phyloP scores from a whole-genome alignment of 1,140 invertebrate species.

The Thalassaphorura encarpata region DNA sequence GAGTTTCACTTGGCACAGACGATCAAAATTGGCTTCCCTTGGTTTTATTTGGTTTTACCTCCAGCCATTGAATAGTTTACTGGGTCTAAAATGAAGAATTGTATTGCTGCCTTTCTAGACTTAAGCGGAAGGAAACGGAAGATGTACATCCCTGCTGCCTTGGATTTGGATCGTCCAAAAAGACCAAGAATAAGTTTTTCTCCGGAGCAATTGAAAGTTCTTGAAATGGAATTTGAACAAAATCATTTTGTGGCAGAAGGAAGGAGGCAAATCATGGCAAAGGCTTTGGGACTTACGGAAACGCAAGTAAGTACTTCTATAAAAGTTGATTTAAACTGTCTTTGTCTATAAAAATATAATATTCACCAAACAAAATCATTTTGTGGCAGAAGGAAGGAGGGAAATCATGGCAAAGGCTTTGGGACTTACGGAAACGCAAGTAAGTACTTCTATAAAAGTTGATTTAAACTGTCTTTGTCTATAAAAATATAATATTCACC shows the following conservation, averaged over 20 bases:
- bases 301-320: slow-evolving; percentile 14
- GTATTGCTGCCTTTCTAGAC: no score
- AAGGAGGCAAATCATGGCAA: slow-evolving; percentile 8
- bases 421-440: slow-evolving; percentile 18
- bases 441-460: no score
- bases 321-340: no score
- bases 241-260: slow-evolving; percentile 15
- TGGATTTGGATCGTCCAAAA: slow-evolving; percentile 24
- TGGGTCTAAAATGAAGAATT: no score
- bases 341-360: no score
- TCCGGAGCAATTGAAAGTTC: slow-evolving; percentile 1
- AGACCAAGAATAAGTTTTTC: slow-evolving; percentile 19
- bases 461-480: no score
- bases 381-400: slow-evolving; percentile 7
- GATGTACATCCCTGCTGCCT: slow-evolving; percentile 17
- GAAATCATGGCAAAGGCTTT: slow-evolving; percentile 5
- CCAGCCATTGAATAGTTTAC: not conserved
- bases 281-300: slow-evolving; percentile 9
- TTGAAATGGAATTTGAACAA: slow-evolving; percentile 15
- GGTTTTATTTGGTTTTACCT: not conserved
- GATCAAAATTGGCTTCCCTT: not conserved
- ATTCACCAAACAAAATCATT: no score
- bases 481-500: no score
- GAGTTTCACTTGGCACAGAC: not conserved
- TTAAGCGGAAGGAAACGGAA: slow-evolving; percentile 9